These are phyloP conservation scores for Drosophila hydei DNA, from an alignment of 1,140 invertebrate species.

Conservation along the genomic window DNA sequence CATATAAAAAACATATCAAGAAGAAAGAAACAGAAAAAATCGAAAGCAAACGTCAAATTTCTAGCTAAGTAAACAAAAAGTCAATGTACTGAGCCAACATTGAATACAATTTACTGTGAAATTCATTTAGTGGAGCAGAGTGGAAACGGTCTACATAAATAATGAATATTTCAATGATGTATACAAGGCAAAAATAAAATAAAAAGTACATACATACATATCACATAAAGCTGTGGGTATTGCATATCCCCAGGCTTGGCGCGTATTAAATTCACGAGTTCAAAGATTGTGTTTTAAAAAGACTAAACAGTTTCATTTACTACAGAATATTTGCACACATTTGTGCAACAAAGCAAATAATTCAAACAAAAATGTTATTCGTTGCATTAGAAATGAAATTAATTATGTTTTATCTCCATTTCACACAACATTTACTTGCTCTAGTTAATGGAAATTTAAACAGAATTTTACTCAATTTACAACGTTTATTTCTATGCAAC, in stretches of 20 bases:
- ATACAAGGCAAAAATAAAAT: background rate
- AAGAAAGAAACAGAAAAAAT: slow-evolving; percentile 11
- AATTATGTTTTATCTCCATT: too few relatives aligned
- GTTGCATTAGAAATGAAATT: background rate
- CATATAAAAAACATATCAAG: slow-evolving; percentile 31
- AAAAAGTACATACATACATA: background rate
- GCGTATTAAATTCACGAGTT: slow-evolving; percentile 5
- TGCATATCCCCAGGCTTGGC: slow-evolving; percentile 1
- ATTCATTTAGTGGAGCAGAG: slow-evolving; percentile 19
- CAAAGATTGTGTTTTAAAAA: background rate
- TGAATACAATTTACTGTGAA: slow-evolving; percentile 22
- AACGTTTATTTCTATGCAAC: too few relatives aligned
- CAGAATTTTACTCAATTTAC: too few relatives aligned
- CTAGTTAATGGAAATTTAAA: too few relatives aligned
- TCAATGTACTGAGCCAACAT: slow-evolving; percentile 40
- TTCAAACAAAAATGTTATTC: background rate
- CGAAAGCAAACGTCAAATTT: slow-evolving; percentile 21
- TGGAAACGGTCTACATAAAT: slow-evolving; percentile 14
- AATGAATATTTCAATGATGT: slow-evolving; percentile 12
- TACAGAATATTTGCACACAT: background rate
- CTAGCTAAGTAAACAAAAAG: slow-evolving; percentile 42
- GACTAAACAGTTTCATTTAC: background rate
- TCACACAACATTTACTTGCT: too few relatives aligned
- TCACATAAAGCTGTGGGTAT: background rate
- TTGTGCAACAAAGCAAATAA: too few relatives aligned